Conservation (phyloP, 2,888 invertebrate genomes). For the Mythimna ferrago region DNA sequence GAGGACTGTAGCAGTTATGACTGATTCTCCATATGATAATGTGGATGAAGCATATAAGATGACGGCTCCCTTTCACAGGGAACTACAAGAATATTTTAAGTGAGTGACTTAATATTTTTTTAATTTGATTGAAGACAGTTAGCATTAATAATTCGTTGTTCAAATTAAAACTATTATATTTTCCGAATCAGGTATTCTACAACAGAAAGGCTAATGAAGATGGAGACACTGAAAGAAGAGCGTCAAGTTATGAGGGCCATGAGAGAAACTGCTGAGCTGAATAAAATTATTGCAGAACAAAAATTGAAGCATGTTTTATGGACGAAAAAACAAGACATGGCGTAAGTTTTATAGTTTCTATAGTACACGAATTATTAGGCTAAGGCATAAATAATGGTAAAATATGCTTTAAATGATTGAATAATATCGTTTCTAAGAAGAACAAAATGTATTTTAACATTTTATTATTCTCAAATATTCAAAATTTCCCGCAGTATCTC, state of each 20-base stretch:
- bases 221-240: conserved; percentile 85
- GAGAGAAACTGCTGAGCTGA: conserved; percentile 91
- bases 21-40: conserved; percentile 63
- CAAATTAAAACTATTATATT: background rate
- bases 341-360: conserved; percentile 74
- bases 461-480: background rate
- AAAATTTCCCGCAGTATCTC: conserved; percentile 28
- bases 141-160: background rate
- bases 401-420: background rate
- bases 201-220: conserved; percentile 81
- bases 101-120: conserved; percentile 59
- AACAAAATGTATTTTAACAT: background rate
- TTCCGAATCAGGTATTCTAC: conserved; percentile 70
- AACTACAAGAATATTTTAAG: conserved; percentile 81
- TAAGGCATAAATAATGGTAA: background rate
- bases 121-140: background rate
- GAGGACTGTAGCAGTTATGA: conserved; percentile 70
- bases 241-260: conserved; percentile 83
- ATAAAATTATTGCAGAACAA: conserved; percentile 91
- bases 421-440: background rate
- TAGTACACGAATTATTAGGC: background rate
- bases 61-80: conserved; percentile 73
- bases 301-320: conserved; percentile 89
- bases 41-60: conserved; percentile 61
- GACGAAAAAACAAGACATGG: conserved; percentile 84